Evolutionary conservation across 2,113 vertebrate species (phyloP), one percentile per base, ranked within the genome.

Genomic region (Sapayoa aenigma): DNA sequence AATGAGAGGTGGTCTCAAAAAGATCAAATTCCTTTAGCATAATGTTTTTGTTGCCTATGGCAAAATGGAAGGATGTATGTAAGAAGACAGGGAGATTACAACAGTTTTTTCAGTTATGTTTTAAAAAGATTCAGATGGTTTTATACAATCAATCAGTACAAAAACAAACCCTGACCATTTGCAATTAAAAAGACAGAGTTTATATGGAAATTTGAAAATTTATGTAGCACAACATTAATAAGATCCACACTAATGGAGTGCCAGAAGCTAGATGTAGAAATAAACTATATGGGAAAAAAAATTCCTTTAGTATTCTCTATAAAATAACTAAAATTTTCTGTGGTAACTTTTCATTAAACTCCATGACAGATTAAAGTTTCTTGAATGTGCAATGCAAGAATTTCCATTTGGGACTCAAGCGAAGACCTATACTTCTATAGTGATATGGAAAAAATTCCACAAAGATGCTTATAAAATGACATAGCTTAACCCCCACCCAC

Each of bases 141-240:
- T 80, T 33, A 30, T 27, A 15, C 13, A 42, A 23, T 58, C 14
- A 8, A 41, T 33, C 37, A 66, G 33, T 27, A 52, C 18, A 73
- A 90, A 94, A 68, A 8, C 31, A 56, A 87, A 90, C 16, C 16
- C 15, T 28, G 52, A 58, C 2, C 6, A 60, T 28, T 21, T 68
- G 6, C 28, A 76, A 75, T 37, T 53, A 73, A 87, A 74, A 3
- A 14, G 8, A 31, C 4, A 55, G 4, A 14, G 10, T n/a, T 84
- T 62, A 53, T 18, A 37, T 0, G 11, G 37, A 85, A 78, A 76
- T 68, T 14, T 49, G 11, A 75, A 75, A 82, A 30, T 11, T 76
- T 1, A 37, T 3, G 0, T 19, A 77, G 19, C 11, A 30, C 2
- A 0, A 49, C 3, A 52, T 31, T 55, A 55, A 9, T 42, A 87